Conservation (phyloP, 1,140 invertebrate genomes). For the Akabosia matsudoensis region DNA sequence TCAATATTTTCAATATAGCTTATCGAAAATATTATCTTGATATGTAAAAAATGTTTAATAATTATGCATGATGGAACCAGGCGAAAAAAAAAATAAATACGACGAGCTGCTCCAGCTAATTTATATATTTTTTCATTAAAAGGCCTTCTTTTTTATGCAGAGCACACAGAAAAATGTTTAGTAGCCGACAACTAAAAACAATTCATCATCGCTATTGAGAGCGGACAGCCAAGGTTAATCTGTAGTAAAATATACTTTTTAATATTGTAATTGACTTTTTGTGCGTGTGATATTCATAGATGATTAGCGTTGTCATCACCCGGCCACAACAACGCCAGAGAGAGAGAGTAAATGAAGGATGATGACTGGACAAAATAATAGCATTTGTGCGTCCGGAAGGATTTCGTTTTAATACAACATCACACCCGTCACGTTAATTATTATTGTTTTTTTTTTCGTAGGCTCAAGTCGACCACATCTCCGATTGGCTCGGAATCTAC, state of each 20-base stretch:
- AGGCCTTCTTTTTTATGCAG: background rate
- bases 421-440: conserved; percentile 39
- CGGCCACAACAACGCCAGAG: background rate
- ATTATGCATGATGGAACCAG: background rate
- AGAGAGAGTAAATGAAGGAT: background rate
- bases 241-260: background rate
- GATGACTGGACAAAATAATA: conserved; percentile 36
- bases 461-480: conserved; percentile 7
- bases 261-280: background rate
- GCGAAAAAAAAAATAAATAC: background rate
- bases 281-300: background rate
- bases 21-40: too few species aligned
- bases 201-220: too few species aligned
- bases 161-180: background rate
- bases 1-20: too few species aligned
- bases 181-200: background rate
- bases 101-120: background rate
- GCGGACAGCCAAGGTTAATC: too few species aligned
- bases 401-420: conserved; percentile 23
- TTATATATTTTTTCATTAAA: too few species aligned
- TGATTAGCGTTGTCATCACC: background rate
- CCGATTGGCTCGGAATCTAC: conserved; percentile 7
- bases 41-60: too few species aligned
- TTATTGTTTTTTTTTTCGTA: too few species aligned
- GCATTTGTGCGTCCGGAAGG: too few species aligned